Evolutionary conservation across 2,888 invertebrate species (phyloP), one percentile per base, ranked within the genome.

Genomic region (Seira musarum): DNA sequence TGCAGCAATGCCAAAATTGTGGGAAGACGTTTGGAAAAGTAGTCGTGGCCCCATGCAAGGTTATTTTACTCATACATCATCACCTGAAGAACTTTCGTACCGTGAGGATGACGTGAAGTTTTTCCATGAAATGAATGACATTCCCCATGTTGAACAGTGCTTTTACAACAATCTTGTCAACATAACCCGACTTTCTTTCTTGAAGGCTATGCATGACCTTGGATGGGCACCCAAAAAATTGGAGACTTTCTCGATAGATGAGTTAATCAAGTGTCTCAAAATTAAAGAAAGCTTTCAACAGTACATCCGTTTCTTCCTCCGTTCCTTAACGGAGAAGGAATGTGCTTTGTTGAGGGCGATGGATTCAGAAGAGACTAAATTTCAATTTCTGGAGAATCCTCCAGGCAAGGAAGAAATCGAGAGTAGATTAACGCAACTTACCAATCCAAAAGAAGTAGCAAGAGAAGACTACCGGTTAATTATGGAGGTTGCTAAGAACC

Each of bases 11-110:
- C 80, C 80, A 19, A 49, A 69, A 1, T 3, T 80, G 21, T 74
- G 80, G 80, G 69, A 80, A 24, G 80, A 80, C 17, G 57, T 40
- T 0, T 80, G 80, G 80, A 67, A 61, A 1, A 10, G 13, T 1
- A 13, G 22, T 0, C 13, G 21, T 3, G 70, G 80, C 2, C 57
- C 57, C 6, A 57, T 57, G 57, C 57, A 57, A 17, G 57, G 57
- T 17, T 8, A 6, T n/a, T 3, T 57, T n/a, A 57, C 57, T 8
- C 13, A 5, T 40, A 5, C 40, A 5, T 13, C 5, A 40, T 40
- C 40, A 40, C 6, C 40, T 5, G 13, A 5, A 13, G 40, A 40
- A 40, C 40, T 13, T 57, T 6, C n/a, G 3, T 57, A 13, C n/a
- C 6, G n/a, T 3, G 57, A 57, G 17, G 57, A 57, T 10, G n/a